A percentile compares a stretch with the other conserved stretches of the same genome.
Evolutionary conservation across 2,888 invertebrate species (phyloP).

Genomic region (Eueremaeus valkanovi): DNA sequence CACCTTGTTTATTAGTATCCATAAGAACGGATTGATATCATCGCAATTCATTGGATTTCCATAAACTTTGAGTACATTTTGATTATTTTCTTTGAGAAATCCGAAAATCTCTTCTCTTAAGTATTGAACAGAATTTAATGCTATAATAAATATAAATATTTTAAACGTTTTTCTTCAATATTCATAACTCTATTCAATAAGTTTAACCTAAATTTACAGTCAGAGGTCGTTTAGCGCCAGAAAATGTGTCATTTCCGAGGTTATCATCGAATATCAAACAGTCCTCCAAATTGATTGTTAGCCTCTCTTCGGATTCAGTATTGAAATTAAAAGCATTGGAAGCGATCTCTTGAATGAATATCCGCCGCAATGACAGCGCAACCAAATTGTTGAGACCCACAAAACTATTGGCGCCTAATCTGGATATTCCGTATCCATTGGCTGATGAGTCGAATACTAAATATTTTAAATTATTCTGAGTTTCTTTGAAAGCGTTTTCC

Average conservation of each 20-base stretch:
- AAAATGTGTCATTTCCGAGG: neutral
- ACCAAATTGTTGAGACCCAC: neutral
- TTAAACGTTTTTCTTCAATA: neutral
- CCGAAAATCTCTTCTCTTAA: neutral
- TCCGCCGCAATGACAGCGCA: neutral
- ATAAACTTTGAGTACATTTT: neutral
- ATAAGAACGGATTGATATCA: neutral
- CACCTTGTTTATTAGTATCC: neutral
- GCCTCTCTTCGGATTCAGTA: neutral
- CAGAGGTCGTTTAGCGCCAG: neutral
- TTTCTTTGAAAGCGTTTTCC: neutral
- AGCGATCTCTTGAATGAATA: neutral
- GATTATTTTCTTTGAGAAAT: neutral
- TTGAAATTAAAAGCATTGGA: neutral
- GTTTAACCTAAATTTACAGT: neutral
- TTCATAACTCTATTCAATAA: neutral
- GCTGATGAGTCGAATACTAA: neutral
- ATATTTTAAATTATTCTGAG: neutral
- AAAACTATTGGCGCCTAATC: neutral
- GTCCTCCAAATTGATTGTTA: neutral
- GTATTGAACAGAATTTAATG: neutral
- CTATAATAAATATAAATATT: neutral
- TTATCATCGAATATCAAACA: neutral
- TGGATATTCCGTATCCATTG: neutral
- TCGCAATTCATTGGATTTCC: neutral